A percentile compares a stretch with the other conserved stretches of the same genome.
phyloP scores from a whole-genome alignment of 1,140 invertebrate species.

The Asobara japonica region DNA sequence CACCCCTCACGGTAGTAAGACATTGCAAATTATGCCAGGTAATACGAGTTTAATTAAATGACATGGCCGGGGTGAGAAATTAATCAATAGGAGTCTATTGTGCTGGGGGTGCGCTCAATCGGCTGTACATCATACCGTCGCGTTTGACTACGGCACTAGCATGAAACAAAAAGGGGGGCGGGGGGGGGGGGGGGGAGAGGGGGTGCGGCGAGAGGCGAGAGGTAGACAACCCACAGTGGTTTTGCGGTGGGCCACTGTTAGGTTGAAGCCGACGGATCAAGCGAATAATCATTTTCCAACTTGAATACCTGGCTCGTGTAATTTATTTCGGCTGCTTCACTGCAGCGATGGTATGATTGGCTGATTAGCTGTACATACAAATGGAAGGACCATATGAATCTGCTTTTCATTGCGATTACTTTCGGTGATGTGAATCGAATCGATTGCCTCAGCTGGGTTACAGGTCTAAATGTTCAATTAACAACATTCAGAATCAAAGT shows the following conservation, averaged over 20 bases:
- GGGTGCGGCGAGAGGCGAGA: not conserved
- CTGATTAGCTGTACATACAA: slow-evolving; percentile 21
- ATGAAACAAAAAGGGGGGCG: slow-evolving; percentile 37
- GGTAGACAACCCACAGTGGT: slow-evolving; percentile 10
- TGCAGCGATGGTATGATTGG: slow-evolving; percentile 60
- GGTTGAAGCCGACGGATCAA: slow-evolving; percentile 57
- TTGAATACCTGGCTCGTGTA: slow-evolving; percentile 60
- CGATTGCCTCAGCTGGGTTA: no score
- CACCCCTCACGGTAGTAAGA: not conserved
- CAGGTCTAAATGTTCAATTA: no score
- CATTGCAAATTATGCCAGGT: slow-evolving; percentile 1
- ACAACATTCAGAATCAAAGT: no score
- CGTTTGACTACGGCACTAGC: slow-evolving; percentile 8
- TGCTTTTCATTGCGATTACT: no score
- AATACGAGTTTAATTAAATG: slow-evolving; percentile 12
- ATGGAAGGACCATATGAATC: no score
- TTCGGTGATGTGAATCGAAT: no score
- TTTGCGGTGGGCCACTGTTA: slow-evolving; percentile 30
- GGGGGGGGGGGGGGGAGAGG: slow-evolving; percentile 49
- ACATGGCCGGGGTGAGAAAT: not conserved
- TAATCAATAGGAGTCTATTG: slow-evolving; percentile 2
- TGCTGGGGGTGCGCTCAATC: not conserved
- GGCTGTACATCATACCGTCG: not conserved
- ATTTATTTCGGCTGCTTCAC: slow-evolving; percentile 61
- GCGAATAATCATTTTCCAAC: slow-evolving; percentile 63